phyloP scores from a whole-genome alignment of 2,113 vertebrate genomes.

The Lepus europaeus region DNA sequence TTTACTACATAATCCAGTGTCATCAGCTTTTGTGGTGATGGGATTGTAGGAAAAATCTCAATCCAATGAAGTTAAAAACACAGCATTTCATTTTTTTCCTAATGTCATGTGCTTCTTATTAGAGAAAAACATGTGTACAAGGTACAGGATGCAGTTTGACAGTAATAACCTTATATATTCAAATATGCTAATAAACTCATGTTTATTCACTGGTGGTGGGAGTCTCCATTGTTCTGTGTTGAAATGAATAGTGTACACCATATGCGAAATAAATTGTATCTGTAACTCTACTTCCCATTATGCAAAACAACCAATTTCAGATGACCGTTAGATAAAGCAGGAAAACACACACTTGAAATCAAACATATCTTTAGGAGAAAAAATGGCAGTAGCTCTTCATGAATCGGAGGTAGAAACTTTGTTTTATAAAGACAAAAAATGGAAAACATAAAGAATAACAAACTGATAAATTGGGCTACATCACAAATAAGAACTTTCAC shows the following conservation, averaged over 20 bases:
- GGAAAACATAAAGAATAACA: neutral
- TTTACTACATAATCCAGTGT: slow-evolving; percentile 20
- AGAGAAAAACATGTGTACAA: neutral
- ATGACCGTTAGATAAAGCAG: neutral
- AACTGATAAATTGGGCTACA: neutral
- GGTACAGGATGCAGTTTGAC: neutral
- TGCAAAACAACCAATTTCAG: neutral
- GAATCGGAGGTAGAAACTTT: neutral
- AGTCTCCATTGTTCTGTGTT: neutral
- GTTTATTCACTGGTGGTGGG: neutral
- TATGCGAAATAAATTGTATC: neutral
- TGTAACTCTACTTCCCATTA: neutral
- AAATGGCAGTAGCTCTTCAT: neutral
- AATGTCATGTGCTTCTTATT: neutral
- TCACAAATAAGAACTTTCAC: neutral
- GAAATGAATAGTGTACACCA: neutral
- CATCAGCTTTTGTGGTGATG: slow-evolving; percentile 2
- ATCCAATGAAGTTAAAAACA: neutral
- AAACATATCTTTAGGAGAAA: neutral
- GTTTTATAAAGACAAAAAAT: neutral
- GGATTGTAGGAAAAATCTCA: neutral
- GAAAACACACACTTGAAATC: neutral
- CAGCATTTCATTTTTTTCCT: neutral
- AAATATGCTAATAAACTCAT: neutral
- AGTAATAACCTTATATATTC: neutral